phyloP scores from a whole-genome alignment of 53 echinoderm and acorn worm genomes.

The Crossaster papposus region DNA sequence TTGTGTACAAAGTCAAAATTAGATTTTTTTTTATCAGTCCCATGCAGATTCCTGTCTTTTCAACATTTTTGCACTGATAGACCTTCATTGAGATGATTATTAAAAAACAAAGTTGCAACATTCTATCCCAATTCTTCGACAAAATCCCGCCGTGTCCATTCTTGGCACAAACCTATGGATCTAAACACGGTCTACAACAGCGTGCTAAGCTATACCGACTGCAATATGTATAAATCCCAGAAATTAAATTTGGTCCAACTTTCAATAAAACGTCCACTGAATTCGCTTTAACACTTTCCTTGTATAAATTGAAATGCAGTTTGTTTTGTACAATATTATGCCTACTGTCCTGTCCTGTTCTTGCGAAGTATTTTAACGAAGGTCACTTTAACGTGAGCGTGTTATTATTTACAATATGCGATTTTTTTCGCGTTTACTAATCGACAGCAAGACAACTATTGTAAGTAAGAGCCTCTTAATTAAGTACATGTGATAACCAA shows the following conservation, averaged over 20 bases:
- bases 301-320: not conserved
- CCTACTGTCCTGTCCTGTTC: not conserved
- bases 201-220: not conserved
- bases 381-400: constrained; percentile 36
- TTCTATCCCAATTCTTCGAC: not conserved
- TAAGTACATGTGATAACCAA: not conserved
- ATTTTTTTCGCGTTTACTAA: not conserved
- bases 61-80: too few relatives aligned
- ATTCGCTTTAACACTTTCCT: not conserved
- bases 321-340: not conserved
- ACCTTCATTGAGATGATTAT: too few relatives aligned
- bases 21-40: too few relatives aligned
- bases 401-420: constrained; percentile 29
- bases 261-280: constrained; percentile 8
- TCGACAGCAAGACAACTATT: not conserved
- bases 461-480: constrained; percentile 2
- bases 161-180: not conserved
- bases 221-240: not conserved
- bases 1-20: too few relatives aligned
- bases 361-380: constrained; percentile 24
- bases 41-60: too few relatives aligned
- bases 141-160: not conserved
- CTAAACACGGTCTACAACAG: not conserved
- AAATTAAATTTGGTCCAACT: constrained; percentile 30
- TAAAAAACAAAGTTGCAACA: too few relatives aligned